These are phyloP conservation scores for Nylanderia fulva DNA, from an alignment of 1,140 invertebrate species.

Conservation along the genomic window DNA sequence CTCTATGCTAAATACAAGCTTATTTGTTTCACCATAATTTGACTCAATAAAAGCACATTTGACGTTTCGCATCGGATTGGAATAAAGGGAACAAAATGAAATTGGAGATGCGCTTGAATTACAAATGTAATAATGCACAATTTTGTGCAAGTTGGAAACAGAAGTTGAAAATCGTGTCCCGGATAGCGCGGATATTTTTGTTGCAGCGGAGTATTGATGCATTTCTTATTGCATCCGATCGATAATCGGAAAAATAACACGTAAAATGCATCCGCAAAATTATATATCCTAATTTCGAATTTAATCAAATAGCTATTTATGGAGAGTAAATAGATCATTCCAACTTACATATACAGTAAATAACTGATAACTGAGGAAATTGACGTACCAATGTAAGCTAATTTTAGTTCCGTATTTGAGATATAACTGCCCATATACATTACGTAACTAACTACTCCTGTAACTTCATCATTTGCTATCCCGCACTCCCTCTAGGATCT, in stretches of 20 bases:
- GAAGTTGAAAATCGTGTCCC: background rate
- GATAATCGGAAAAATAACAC: background rate
- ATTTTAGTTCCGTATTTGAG: conserved; percentile 43
- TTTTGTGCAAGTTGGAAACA: background rate
- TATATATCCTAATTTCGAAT: background rate
- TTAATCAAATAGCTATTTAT: background rate
- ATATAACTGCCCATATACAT: conserved; percentile 31
- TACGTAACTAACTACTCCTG: conserved; percentile 34
- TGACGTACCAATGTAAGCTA: conserved; percentile 56
- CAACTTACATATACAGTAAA: conserved; percentile 59
- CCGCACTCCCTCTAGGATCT: background rate
- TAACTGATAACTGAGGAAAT: conserved; percentile 75
- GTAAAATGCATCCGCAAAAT: background rate
- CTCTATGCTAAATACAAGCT: background rate
- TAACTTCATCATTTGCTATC: conserved; percentile 42
- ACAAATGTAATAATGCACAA: background rate
- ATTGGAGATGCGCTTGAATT: background rate
- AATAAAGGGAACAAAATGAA: background rate
- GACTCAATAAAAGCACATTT: background rate
- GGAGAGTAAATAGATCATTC: conserved; percentile 10
- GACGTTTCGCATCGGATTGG: background rate
- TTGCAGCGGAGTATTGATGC: background rate
- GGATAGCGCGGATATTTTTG: conserved; percentile 9
- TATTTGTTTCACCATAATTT: background rate
- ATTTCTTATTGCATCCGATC: conserved; percentile 9